Evolutionary conservation across 2,888 invertebrate species (phyloP).

Genomic region (Pristionchus arcanus): DNA sequence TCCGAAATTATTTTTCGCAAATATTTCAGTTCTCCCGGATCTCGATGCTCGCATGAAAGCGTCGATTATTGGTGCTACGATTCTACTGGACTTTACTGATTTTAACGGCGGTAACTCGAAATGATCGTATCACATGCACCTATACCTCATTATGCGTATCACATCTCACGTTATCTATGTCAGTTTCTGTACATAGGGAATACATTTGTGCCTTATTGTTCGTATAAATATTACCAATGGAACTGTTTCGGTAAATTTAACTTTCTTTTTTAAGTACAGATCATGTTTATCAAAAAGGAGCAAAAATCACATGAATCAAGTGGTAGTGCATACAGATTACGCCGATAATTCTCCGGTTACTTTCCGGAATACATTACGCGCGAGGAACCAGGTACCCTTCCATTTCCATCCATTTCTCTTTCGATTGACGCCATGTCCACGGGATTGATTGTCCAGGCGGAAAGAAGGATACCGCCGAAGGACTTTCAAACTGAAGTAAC

Average conservation of each 20-base stretch:
- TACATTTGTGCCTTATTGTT: too few species aligned
- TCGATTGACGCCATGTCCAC: not conserved
- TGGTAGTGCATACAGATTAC: not conserved
- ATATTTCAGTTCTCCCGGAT: slow-evolving; percentile 48
- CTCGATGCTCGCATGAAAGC: slow-evolving; percentile 50
- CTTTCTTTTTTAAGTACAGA: too few species aligned
- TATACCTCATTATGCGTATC: too few species aligned
- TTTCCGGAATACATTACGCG: slow-evolving; percentile 14
- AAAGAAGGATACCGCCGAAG: not conserved
- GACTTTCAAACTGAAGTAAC: slow-evolving; percentile 20
- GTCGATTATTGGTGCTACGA: slow-evolving; percentile 1
- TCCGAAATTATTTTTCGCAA: too few species aligned
- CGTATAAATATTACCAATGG: too few species aligned
- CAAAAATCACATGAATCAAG: not conserved
- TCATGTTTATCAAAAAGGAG: too few species aligned
- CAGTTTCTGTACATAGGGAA: too few species aligned
- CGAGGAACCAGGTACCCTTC: not conserved
- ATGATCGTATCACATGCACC: too few species aligned
- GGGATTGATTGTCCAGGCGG: slow-evolving; percentile 12
- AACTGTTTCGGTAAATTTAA: too few species aligned
- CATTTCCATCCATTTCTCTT: not conserved
- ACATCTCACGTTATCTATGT: too few species aligned
- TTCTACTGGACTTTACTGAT: slow-evolving; percentile 18
- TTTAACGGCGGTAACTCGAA: slow-evolving; percentile 6
- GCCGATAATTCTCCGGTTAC: not conserved